phyloP scores from a whole-genome alignment of 92 coral and sea anemone genomes.

The Umimayanthus chanpuru region DNA sequence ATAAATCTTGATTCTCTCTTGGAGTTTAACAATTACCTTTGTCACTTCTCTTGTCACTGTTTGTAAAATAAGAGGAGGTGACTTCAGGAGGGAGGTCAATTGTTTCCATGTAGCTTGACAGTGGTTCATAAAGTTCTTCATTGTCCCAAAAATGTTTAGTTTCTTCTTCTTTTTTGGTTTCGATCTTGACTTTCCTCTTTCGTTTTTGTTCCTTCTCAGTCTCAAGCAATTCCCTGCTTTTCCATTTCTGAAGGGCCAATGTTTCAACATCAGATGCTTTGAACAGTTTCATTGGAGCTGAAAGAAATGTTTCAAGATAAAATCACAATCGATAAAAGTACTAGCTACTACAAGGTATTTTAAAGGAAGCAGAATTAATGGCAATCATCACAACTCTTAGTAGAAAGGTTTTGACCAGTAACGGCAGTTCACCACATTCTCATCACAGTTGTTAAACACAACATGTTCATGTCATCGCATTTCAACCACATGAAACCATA shows the following conservation, averaged over 20 bases:
- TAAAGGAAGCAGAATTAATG: no score
- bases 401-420: no score
- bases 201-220: conserved; percentile 63
- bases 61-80: conserved; percentile 46
- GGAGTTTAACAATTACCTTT: not conserved
- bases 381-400: no score
- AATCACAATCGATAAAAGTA: not conserved
- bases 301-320: not conserved
- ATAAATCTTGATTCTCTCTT: not conserved
- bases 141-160: conserved; percentile 83
- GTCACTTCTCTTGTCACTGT: conserved; percentile 1
- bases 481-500: no score
- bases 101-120: conserved; percentile 65
- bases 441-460: no score
- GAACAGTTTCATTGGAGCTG: conserved; percentile 87
- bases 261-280: conserved; percentile 66
- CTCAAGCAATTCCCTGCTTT: conserved; percentile 70
- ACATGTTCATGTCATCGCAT: no score
- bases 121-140: conserved; percentile 76
- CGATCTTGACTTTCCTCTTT: conserved; percentile 48
- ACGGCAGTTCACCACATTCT: no score
- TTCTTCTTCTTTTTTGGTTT: conserved; percentile 67
- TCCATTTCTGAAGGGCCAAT: conserved; percentile 73
- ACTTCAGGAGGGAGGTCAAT: conserved; percentile 60
- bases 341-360: no score